Evolutionary conservation across 2,113 vertebrate species (phyloP).

Genomic region (Podarcis muralis): DNA sequence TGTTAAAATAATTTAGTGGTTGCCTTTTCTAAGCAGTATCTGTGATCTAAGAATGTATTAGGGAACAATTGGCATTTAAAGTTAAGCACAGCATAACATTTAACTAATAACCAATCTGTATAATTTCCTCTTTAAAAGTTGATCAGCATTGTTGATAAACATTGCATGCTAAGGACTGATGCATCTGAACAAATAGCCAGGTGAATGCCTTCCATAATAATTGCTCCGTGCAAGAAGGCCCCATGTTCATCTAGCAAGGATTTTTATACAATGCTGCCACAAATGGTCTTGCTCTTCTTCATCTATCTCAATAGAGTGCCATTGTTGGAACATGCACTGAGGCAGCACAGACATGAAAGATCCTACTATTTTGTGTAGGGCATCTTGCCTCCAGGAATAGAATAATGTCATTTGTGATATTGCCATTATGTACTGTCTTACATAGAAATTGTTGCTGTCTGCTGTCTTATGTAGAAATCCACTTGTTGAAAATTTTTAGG

Average conservation of each 20-base stretch:
- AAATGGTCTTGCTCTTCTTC: background rate
- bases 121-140: background rate
- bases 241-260: background rate
- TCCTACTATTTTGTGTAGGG: background rate
- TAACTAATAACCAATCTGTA: background rate
- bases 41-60: background rate
- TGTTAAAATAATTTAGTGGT: background rate
- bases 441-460: too few species aligned
- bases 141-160: background rate
- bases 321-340: background rate
- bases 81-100: background rate
- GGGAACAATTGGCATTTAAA: background rate
- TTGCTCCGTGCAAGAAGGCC: background rate
- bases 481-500: background rate
- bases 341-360: background rate
- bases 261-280: background rate
- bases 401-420: background rate
- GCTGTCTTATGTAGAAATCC: background rate
- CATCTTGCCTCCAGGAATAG: background rate
- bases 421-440: background rate
- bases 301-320: background rate
- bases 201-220: background rate
- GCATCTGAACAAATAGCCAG: background rate
- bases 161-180: background rate
- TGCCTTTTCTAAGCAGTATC: background rate